phyloP scores from a whole-genome alignment of 35 echinoderm and acorn worm species.

The Patiria miniata region DNA sequence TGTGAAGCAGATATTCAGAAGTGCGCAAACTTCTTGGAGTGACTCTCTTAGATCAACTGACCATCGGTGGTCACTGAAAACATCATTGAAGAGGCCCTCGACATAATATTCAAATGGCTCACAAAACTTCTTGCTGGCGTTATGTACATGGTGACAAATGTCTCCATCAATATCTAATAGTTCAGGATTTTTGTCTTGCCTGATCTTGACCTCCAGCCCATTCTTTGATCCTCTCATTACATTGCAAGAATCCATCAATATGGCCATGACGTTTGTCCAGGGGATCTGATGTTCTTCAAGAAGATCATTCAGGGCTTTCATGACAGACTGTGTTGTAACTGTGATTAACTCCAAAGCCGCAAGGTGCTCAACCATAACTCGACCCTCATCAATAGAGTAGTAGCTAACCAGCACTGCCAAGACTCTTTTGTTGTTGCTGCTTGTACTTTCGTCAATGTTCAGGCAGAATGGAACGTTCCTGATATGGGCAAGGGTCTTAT shows the following conservation, averaged over 20 bases:
- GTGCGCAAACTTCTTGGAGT: background rate
- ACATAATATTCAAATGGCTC: slow-evolving; percentile 2
- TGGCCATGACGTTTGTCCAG: slow-evolving; percentile 16
- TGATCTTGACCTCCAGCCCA: background rate
- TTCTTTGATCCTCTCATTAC: slow-evolving; percentile 6
- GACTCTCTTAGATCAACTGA: background rate
- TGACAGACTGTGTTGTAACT: slow-evolving; percentile 21
- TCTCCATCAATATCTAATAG: background rate
- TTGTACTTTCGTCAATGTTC: slow-evolving; percentile 52
- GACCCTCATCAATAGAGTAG: background rate
- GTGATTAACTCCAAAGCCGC: slow-evolving; percentile 10
- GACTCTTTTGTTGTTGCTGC: slow-evolving; percentile 41
- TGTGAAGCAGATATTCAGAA: background rate
- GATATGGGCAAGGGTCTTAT: slow-evolving; percentile 4
- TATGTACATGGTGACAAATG: too few species aligned
- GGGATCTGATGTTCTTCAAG: background rate
- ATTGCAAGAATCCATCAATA: background rate
- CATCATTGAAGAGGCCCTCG: slow-evolving; percentile 29
- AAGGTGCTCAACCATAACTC: slow-evolving; percentile 42
- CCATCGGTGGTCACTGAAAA: slow-evolving; percentile 30
- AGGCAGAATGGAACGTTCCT: slow-evolving; percentile 36
- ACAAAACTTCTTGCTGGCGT: slow-evolving; percentile 5
- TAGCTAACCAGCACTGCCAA: slow-evolving; percentile 38
- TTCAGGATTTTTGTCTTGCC: background rate
- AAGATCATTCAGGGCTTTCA: slow-evolving; percentile 11